Percentiles rank a stretch among this genome's conserved stretches.
Evolutionary conservation across 2,113 vertebrate species (phyloP).

Genomic region (Menidia beryllina): DNA sequence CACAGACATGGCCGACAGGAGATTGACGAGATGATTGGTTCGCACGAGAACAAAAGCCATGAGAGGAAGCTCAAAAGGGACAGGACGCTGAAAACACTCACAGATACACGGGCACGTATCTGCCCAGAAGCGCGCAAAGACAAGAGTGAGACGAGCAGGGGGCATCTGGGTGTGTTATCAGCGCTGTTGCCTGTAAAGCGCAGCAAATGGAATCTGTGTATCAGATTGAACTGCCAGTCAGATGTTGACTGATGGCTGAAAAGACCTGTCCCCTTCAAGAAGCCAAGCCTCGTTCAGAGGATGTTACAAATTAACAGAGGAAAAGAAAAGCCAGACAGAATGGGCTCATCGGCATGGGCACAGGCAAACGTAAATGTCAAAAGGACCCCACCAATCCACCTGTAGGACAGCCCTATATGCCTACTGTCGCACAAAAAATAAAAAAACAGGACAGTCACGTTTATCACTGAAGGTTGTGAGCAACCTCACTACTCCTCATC

Average conservation of each 20-base stretch:
- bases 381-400: too few species aligned
- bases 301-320: background rate
- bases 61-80: slow-evolving; percentile 54
- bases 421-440: too few species aligned
- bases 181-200: slow-evolving; percentile 61
- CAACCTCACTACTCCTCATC: background rate
- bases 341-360: slow-evolving; percentile 31
- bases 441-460: background rate
- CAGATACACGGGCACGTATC: background rate
- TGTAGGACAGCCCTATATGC: too few species aligned
- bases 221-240: slow-evolving; percentile 78
- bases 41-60: slow-evolving; percentile 55
- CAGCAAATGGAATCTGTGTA: slow-evolving; percentile 73
- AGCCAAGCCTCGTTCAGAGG: slow-evolving; percentile 36
- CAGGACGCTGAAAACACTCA: slow-evolving; percentile 9
- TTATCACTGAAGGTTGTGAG: background rate
- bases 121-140: slow-evolving; percentile 10
- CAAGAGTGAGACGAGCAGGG: slow-evolving; percentile 34
- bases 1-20: slow-evolving; percentile 41
- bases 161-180: slow-evolving; percentile 60
- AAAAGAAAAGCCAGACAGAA: slow-evolving; percentile 2
- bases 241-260: slow-evolving; percentile 71
- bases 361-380: slow-evolving; percentile 59
- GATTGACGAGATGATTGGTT: slow-evolving; percentile 66
- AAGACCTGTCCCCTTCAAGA: slow-evolving; percentile 56